These are phyloP conservation scores for Rhagologus leucostigma DNA, from an alignment of 2,113 vertebrate species.

Conservation along the genomic window DNA sequence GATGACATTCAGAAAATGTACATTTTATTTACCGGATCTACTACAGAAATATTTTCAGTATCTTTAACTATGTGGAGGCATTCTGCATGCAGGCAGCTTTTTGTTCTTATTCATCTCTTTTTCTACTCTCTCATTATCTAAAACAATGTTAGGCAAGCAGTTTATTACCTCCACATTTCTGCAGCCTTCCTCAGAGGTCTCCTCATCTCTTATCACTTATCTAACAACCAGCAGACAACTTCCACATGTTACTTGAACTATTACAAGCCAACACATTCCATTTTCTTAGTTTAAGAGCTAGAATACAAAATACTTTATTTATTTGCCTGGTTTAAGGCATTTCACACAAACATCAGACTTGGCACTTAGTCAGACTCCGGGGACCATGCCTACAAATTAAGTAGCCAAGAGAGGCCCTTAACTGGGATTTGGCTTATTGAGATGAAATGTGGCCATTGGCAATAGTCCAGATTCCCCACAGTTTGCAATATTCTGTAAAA, in stretches of 20 bases:
- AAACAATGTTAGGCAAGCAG: background rate
- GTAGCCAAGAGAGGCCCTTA: background rate
- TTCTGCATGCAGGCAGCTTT: background rate
- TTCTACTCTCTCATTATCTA: background rate
- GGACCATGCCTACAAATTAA: background rate
- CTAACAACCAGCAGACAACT: background rate
- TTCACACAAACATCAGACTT: background rate
- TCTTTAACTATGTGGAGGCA: background rate
- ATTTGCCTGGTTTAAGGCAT: constrained; percentile 17
- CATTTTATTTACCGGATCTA: background rate
- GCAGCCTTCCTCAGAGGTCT: background rate
- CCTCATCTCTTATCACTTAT: background rate
- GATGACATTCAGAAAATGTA: background rate
- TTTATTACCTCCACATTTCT: background rate
- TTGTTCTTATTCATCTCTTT: background rate
- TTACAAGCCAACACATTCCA: background rate
- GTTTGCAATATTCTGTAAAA: background rate
- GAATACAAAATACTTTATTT: background rate
- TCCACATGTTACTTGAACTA: background rate
- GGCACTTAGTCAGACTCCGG: background rate
- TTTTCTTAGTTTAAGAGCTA: background rate
- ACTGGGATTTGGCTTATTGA: background rate
- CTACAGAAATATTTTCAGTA: background rate
- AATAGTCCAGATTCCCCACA: background rate
- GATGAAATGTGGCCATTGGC: background rate